Evolutionary conservation across 64 coral and sea anemone genomes (phyloP).

Genomic region (Dendrophyllia cribrosa): DNA sequence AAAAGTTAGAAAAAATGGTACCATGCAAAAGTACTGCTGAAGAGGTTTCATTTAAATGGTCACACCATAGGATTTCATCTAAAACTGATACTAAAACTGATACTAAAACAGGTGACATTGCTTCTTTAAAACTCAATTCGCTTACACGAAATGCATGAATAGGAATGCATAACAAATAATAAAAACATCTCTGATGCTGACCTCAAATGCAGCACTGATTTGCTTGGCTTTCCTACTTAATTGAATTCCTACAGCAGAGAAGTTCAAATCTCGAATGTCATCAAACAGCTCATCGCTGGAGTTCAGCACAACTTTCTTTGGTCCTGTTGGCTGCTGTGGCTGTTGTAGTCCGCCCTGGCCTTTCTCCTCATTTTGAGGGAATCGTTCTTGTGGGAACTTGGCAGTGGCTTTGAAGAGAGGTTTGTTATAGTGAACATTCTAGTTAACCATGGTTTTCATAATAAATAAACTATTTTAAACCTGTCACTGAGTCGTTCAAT

Average conservation of each 20-base stretch:
- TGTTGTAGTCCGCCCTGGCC: conserved; percentile 63
- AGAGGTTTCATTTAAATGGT: too few species aligned
- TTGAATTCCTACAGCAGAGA: conserved; percentile 91
- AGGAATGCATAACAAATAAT: too few species aligned
- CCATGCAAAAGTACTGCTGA: too few species aligned
- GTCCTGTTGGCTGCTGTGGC: conserved; percentile 64
- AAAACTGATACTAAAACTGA: too few species aligned
- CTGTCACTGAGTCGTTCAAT: too few species aligned
- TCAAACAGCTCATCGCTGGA: conserved; percentile 92
- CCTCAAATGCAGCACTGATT: conserved; percentile 99
- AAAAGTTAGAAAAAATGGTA: too few species aligned
- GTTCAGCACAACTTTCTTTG: conserved; percentile 94
- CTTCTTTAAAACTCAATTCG: too few species aligned
- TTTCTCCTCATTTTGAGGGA: conserved; percentile 90
- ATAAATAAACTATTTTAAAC: too few species aligned
- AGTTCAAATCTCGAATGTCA: conserved; percentile 95
- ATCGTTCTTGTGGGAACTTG: conserved; percentile 91
- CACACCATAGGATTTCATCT: too few species aligned
- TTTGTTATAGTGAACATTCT: neutral
- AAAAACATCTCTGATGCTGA: neutral
- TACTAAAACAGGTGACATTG: too few species aligned
- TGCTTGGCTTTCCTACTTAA: conserved; percentile 93
- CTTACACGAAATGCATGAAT: too few species aligned
- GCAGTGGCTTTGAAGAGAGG: conserved; percentile 78
- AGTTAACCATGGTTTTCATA: too few species aligned